Percentiles rank a stretch among this genome's conserved stretches.
Conservation (phyloP, 2,888 invertebrate species). For the Acanthosoma haemorrhoidale region DNA sequence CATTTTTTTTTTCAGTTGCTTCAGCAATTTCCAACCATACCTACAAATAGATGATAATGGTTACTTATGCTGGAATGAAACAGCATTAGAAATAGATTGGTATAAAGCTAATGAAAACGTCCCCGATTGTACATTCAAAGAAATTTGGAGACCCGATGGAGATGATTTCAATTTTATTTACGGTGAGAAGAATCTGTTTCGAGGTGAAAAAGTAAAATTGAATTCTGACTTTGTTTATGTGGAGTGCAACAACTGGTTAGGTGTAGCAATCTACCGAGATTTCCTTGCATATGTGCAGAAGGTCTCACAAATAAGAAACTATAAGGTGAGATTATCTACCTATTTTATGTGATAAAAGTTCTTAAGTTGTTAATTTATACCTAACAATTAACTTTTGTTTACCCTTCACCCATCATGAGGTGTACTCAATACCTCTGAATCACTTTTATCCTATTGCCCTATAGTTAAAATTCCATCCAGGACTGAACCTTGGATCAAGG, state of each 20-base stretch:
- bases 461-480: no score
- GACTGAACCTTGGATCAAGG: no score
- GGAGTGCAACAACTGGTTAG: slow-evolving; percentile 39
- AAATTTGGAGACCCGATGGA: slow-evolving; percentile 38
- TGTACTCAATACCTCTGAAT: no score
- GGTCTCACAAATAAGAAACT: slow-evolving; percentile 34
- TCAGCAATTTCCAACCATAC: not conserved
- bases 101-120: slow-evolving; percentile 27
- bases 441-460: no score
- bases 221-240: slow-evolving; percentile 41
- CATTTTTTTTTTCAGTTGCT: not conserved
- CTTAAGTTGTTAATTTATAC: not conserved
- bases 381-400: no score
- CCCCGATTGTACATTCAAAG: slow-evolving; percentile 39
- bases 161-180: slow-evolving; percentile 32
- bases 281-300: slow-evolving; percentile 41
- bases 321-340: slow-evolving; percentile 32
- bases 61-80: slow-evolving; percentile 37
- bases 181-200: not conserved
- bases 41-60: slow-evolving; percentile 39
- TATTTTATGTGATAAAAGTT: no score
- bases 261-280: slow-evolving; percentile 40
- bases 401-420: no score
- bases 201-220: slow-evolving; percentile 30
- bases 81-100: slow-evolving; percentile 38